Evolutionary conservation across 2,888 invertebrate species (phyloP), one percentile per base, ranked within the genome.

Genomic region (Mechanitis messenoides): DNA sequence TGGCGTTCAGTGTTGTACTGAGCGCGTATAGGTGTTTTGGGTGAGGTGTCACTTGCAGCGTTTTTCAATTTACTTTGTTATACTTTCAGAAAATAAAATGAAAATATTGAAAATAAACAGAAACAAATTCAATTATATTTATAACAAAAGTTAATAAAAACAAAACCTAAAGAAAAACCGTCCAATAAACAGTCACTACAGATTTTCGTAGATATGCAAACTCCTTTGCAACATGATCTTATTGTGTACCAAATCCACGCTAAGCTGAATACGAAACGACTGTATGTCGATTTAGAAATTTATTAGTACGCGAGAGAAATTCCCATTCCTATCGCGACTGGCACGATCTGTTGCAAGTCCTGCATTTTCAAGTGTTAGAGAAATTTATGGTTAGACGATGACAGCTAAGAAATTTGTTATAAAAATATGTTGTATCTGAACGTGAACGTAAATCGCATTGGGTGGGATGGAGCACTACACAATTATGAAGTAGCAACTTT

Each of bases 171-270:
- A 55, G 59, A 45, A 65, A 66, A 69, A 67, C 62, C 62, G 60
- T 58, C 67, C 61, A 63, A 60, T 60, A 63, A 62, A 62, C 59
- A 54, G 11, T 9, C 55, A 62, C 54, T 55, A 54, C 70, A 78
- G 81, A 82, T 80, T 78, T 76, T 75, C 72, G 74, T 76, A 83
- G 87, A 87, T 84, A 88, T 87, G 85, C 85, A 87, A 86, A 87
- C 78, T 79, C 79, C 84, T 86, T 87, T 87, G 89, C 83, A 84
- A 86, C 84, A 84, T 83, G 87, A 90, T 90, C 86, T 84, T 84
- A 89, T 90, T 89, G 89, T 87, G 84, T 80, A 79, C 78, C 70
- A 74, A 79, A 84, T 80, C 80, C 72, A 70, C 72, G 76, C 78
- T 74, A 71, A 66, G 72, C 77, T 80, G 87, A 84, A 87, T 87